Evolutionary conservation across 92 coral and sea anemone species (phyloP), one percentile per base, ranked within the genome.

Genomic region (Siderastrea radians): DNA sequence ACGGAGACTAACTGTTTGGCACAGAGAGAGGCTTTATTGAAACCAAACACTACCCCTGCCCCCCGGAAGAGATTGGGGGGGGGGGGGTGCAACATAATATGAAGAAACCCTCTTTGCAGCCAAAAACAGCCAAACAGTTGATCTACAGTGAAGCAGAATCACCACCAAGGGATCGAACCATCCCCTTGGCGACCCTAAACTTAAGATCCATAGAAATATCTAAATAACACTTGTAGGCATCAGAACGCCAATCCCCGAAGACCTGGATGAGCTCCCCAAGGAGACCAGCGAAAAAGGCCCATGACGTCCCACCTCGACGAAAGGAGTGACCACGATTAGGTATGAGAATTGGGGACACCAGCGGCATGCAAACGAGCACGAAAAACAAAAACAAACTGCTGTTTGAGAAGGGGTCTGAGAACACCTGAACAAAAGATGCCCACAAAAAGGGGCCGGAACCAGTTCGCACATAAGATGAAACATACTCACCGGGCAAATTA

Each of bases 241-340:
- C 86, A 7, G 81, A 72, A 6, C 73, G 74, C 86, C 91, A 87
- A 63, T 87, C 86, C n/a, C 91, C 80, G 16, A 87, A 87, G 9
- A 87, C 71, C 46, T 80, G 85, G 51, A 80, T 87, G 10, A 87
- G 86, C 54, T 87, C 86, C n/a, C 86, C 81, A 0, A 86, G 76
- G 3, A 87, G 65, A 3, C 86, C 75, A 10, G 81, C 49, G 3
- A 12, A 49, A 5, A 79, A 87, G 49, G 82, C 81, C 74, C 80
- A 87, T 6, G 86, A 80, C 5, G 91, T 54, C 10, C 86, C 86
- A 1, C 91, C 82, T 13, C 86, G 11, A 38, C 75, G 86, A 80
- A 87, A 87, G 26, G 91, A 87, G 47, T 87, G 91, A 44, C 91
- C 91, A 15, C 79, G 49, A 70, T n/a, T 58, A 86, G 9, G 50